These are phyloP conservation scores for Branchinecta sandiegonensis DNA, from an alignment of 2,888 invertebrate genomes.

Conservation along the genomic window DNA sequence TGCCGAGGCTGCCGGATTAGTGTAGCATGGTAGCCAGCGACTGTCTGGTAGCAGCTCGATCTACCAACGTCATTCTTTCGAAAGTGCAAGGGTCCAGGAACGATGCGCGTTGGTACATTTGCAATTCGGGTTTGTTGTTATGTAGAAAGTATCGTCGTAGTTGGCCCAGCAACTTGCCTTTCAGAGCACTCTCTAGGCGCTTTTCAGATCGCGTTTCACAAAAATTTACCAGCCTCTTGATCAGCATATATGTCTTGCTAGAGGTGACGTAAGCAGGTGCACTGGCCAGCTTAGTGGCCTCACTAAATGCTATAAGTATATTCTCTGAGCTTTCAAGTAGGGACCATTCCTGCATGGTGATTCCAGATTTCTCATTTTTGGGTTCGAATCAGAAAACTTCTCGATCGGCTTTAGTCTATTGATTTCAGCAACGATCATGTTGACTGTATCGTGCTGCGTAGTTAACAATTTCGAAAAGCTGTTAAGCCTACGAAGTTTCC, in stretches of 20 bases:
- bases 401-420: not conserved
- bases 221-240: not conserved
- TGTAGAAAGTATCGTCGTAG: not conserved
- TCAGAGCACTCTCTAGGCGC: not conserved
- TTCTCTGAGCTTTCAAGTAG: not conserved
- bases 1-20: not conserved
- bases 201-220: not conserved
- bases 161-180: not conserved
- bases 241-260: not conserved
- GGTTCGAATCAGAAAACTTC: not conserved
- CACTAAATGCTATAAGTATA: not conserved
- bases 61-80: not conserved
- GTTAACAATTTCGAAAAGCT: no score
- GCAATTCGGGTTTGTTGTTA: not conserved
- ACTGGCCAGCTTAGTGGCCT: not conserved
- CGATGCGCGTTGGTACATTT: not conserved
- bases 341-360: not conserved
- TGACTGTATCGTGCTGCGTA: not conserved
- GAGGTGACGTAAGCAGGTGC: not conserved
- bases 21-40: not conserved
- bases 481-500: no score
- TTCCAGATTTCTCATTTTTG: not conserved
- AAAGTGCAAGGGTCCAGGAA: not conserved
- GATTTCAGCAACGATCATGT: not conserved
- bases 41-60: not conserved